phyloP scores from a whole-genome alignment of 2,113 vertebrate species.

The Pavo muticus region DNA sequence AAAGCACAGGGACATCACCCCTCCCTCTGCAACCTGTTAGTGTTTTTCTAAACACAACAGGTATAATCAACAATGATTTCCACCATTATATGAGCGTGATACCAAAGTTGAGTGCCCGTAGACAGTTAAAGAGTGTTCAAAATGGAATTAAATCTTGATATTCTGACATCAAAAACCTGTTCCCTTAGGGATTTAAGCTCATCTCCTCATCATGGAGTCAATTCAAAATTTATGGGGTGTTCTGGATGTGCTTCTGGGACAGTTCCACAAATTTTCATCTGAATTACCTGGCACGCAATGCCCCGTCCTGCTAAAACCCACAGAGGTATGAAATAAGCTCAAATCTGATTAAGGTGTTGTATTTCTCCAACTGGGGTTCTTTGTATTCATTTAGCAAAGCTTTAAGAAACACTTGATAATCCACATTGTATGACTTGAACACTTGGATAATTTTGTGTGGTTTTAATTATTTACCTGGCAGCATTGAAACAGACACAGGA shows the following conservation, averaged over 20 bases:
- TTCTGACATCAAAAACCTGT: not conserved
- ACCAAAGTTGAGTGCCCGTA: not conserved
- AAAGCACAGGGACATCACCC: not conserved
- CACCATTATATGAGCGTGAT: fast-evolving
- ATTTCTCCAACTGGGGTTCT: not conserved
- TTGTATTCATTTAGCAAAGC: not conserved
- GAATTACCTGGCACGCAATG: not conserved
- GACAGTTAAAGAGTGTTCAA: not conserved
- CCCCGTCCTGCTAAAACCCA: not conserved
- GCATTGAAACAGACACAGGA: not conserved
- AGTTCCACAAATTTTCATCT: not conserved
- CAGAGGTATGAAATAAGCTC: fast-evolving
- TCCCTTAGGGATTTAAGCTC: not conserved
- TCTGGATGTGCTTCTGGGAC: not conserved
- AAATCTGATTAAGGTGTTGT: not conserved
- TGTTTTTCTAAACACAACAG: not conserved
- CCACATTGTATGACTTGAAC: not conserved
- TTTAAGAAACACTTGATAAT: not conserved
- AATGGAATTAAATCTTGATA: not conserved
- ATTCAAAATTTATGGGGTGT: not conserved
- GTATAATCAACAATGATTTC: fast-evolving
- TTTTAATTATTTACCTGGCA: not conserved
- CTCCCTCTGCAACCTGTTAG: not conserved
- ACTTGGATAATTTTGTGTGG: not conserved
- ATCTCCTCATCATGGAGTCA: not conserved